Evolutionary conservation across 1,140 invertebrate species (phyloP), one percentile per base, ranked within the genome.

Genomic region (Argopecten irradians): DNA sequence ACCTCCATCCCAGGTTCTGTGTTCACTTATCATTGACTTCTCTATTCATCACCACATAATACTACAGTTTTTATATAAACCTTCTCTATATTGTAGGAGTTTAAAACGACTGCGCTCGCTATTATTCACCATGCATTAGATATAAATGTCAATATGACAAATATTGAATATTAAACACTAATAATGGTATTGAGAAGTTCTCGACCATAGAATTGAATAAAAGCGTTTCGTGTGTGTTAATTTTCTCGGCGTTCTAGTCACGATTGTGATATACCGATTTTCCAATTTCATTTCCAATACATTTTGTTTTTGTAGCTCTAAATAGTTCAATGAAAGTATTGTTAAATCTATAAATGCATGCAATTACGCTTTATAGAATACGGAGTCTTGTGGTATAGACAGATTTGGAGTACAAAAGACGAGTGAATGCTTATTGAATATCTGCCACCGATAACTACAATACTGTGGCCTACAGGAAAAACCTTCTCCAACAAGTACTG

Each of bases 141-240:
- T 28, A 11, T 71, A 3, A 7, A 71, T 71, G 55, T 71, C 55
- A 28, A 71, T 71, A 71, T n/a, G 55, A 16, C 19, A 46, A 46
- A 71, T n/a, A 71, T n/a, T 71, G 8, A 71, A n/a, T 71, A 71
- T 71, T 71, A 71, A 46, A 71, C n/a, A 71, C 55, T 71, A 71
- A 71, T 71, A 71, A 28, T 1, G 55, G 55, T n/a, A 71, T 71
- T 71, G 55, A 71, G 55, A 71, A 71, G 55, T 71, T 28, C n/a
- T 71, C 55, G 55, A 28, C 22, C 22, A 22, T 11, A 71, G 55
- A 71, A 71, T 71, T 5, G 55, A 28, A 28, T 11, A 28, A 71
- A 71, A 28, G 55, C 2, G 1, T 71, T 71, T 71, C 28, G 55
- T 71, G 28, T 71, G 55, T n/a, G 55, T 71, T 71, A 71, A 71